Conservation (phyloP, 2,888 invertebrate genomes). For the Drosophila vallismaia region DNA sequence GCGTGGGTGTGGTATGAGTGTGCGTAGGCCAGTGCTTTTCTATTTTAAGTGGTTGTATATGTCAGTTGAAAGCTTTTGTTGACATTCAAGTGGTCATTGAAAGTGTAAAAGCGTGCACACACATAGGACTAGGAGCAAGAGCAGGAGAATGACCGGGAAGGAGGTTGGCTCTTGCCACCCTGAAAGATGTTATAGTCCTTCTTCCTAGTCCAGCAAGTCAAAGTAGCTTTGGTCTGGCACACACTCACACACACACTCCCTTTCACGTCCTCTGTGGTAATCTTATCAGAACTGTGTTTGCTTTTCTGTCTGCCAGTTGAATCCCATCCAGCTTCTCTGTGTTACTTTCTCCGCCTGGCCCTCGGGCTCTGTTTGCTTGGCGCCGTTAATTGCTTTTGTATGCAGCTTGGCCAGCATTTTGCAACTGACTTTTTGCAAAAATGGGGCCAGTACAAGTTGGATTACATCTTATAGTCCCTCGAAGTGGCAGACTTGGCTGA, state of each 20-base stretch:
- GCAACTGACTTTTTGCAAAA: slow-evolving; percentile 14
- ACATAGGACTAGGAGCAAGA: not conserved
- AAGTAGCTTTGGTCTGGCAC: slow-evolving; percentile 4
- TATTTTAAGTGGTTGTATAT: slow-evolving; percentile 77
- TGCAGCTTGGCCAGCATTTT: slow-evolving; percentile 26
- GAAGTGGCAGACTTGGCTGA: not conserved
- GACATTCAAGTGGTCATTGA: slow-evolving; percentile 78
- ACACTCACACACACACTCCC: not conserved
- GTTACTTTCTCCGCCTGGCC: not conserved
- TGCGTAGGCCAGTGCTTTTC: slow-evolving; percentile 58
- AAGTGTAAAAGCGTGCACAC: slow-evolving; percentile 67
- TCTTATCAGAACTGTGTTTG: slow-evolving; percentile 53
- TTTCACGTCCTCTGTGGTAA: slow-evolving; percentile 44
- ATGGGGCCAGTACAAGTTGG: not conserved
- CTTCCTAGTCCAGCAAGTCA: slow-evolving; percentile 4
- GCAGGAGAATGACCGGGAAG: not conserved
- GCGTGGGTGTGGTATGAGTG: not conserved
- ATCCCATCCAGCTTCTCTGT: not conserved
- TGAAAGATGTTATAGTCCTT: not conserved
- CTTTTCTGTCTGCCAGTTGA: slow-evolving; percentile 15
- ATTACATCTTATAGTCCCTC: not conserved
- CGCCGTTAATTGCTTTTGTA: slow-evolving; percentile 69
- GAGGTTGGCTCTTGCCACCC: too few species aligned
- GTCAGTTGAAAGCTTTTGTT: slow-evolving; percentile 77
- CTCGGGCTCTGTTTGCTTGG: slow-evolving; percentile 13